Base-by-base conservation (phyloP, 2,797 vertebrate genomes). In the Brotula barbata region DNA sequence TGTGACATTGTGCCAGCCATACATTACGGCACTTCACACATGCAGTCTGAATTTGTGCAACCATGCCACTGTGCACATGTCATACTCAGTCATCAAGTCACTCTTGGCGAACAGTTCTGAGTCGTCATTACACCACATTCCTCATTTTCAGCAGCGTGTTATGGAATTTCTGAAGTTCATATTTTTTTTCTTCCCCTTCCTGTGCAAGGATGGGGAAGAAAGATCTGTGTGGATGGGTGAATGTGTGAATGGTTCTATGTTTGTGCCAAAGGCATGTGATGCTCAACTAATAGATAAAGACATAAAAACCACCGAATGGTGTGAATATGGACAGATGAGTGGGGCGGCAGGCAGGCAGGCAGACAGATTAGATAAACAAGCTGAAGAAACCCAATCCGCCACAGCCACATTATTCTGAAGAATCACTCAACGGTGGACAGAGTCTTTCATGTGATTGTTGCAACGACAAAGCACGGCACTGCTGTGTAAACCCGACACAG, bases 381-480 rank as follows among this genome's bases (percentile, higher is more conserved):
- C 37, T 40, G 3, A 41, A 41, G 2, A 41, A 9, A 19, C 7
- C 7, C 5, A 33, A 6, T 7, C 31, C 2, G 6, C 6, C 9
- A 33, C 5, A 33, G 6, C 6, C 5, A 33, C 9, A 33, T 4
- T 49, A 47, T 65, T 81, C 78, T 83, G 61, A 79, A 66, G 62
- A 68, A 71, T 15, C 69, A 48, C 55, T 53, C n/a, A n/a, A n/a
- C n/a, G n/a, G n/a, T n/a, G 42, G 48, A 52, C 47, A 53, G 17
- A 44, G 62, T 47, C 58, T 20, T 60, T 71, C 45, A 40, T 70
- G 64, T 65, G 64, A 74, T 63, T 47, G n/a, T 13, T 62, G 50
- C 50, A 49, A 60, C 17, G 75, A 70, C 70, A 86, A 76, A 64
- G 64, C 63, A 22, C 63, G 71, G 74, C 71, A 76, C 73, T 16